Evolutionary conservation across 2,113 vertebrate genomes (phyloP).

Genomic region (Cynoglossus semilaevis): DNA sequence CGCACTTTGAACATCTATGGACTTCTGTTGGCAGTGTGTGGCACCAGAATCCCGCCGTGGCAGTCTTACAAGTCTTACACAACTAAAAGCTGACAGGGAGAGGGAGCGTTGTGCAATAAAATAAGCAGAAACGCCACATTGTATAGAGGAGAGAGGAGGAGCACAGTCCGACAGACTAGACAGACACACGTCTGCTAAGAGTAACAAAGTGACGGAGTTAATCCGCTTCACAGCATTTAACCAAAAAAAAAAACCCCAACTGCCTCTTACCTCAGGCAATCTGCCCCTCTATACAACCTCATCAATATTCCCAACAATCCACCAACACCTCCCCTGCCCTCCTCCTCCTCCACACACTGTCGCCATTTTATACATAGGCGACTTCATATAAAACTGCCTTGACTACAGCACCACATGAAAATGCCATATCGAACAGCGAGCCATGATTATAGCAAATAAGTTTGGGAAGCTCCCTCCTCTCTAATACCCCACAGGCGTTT

Average conservation of each 20-base stretch:
- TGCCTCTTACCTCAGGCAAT: conserved; percentile 48
- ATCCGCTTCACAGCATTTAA: conserved; percentile 71
- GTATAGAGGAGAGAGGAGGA: conserved; percentile 65
- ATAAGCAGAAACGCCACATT: conserved; percentile 73
- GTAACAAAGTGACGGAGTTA: conserved; percentile 73
- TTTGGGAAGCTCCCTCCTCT: conserved; percentile 57
- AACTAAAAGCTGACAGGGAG: conserved; percentile 39
- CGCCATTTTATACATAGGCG: conserved; percentile 84
- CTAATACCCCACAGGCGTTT: conserved; percentile 15
- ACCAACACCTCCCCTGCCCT: conserved; percentile 18
- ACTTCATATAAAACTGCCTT: conserved; percentile 77
- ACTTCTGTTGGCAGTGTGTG: not conserved
- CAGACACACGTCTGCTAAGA: no score
- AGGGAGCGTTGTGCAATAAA: conserved; percentile 65
- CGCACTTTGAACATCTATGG: conserved; percentile 38
- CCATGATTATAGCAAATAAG: conserved; percentile 66
- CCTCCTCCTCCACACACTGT: conserved; percentile 76
- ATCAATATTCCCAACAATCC: conserved; percentile 62
- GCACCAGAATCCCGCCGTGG: not conserved
- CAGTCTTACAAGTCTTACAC: conserved; percentile 50
- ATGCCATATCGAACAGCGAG: conserved; percentile 66
- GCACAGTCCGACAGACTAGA: conserved; percentile 61
- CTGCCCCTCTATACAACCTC: conserved; percentile 61
- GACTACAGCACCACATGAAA: conserved; percentile 69
- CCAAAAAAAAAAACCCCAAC: no score